Percentiles rank a stretch among this genome's conserved stretches.
Conservation (phyloP, 2,888 invertebrate genomes). For the Scaptomyza parva region DNA sequence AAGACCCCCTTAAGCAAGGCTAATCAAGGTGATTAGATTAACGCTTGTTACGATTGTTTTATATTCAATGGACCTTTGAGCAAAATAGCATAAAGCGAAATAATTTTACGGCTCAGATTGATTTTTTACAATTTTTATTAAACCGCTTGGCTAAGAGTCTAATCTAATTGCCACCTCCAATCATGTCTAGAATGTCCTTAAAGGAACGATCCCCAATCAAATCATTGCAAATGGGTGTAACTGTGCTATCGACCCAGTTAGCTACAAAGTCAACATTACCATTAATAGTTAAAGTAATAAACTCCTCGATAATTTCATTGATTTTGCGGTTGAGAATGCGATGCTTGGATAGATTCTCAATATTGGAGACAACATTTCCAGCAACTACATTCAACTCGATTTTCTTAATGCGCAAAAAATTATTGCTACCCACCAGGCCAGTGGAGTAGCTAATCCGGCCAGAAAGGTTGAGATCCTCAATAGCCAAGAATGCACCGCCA, state of each 20-base stretch:
- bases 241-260: constrained; percentile 50
- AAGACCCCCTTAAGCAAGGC: constrained; percentile 16
- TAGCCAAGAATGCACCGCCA: constrained; percentile 71
- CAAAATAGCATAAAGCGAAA: constrained; percentile 18
- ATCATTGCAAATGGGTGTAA: constrained; percentile 69
- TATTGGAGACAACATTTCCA: constrained; percentile 74
- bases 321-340: constrained; percentile 74
- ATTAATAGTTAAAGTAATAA: constrained; percentile 72
- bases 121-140: constrained; percentile 18
- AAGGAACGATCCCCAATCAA: constrained; percentile 71
- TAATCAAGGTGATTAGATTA: constrained; percentile 66
- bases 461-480: constrained; percentile 64
- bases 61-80: constrained; percentile 27
- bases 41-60: constrained; percentile 16
- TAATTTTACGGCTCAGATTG: constrained; percentile 32
- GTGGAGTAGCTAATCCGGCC: constrained; percentile 70
- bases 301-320: constrained; percentile 80
- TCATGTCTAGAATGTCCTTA: constrained; percentile 66
- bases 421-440: constrained; percentile 47
- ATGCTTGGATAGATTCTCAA: constrained; percentile 73
- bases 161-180: constrained; percentile 47
- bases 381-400: constrained; percentile 58
- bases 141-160: neutral
- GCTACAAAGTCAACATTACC: constrained; percentile 77
- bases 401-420: constrained; percentile 63